Conservation (phyloP, 2,888 invertebrate species). For the Sarcophaga carnaria region DNA sequence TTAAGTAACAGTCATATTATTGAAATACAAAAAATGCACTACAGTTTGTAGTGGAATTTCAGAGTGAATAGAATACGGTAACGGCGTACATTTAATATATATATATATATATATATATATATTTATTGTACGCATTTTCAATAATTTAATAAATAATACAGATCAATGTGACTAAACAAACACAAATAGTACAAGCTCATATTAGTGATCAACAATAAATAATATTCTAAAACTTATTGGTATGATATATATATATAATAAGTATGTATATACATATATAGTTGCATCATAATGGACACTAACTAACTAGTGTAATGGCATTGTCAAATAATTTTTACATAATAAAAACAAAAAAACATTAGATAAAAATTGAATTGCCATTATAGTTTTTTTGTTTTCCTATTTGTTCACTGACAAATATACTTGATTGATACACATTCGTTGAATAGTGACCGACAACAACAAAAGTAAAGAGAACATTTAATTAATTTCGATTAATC, state of each 20-base stretch:
- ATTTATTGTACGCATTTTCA: background rate
- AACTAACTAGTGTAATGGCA: background rate
- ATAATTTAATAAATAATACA: background rate
- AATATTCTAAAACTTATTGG: background rate
- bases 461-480: background rate
- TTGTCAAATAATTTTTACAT: background rate
- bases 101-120: background rate
- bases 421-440: constrained; percentile 1
- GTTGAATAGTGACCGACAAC: background rate
- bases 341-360: background rate
- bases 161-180: constrained; percentile 32
- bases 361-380: background rate
- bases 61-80: constrained; percentile 15
- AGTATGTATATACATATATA: background rate
- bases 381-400: background rate
- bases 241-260: too few species aligned
- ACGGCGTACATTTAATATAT: constrained; percentile 7
- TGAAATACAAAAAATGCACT: constrained; percentile 32
- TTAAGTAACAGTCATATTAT: constrained; percentile 25
- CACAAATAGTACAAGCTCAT: background rate
- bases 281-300: background rate
- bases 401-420: background rate
- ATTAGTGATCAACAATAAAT: background rate
- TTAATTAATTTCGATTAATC: constrained; percentile 41
- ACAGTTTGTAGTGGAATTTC: constrained; percentile 55